Conservation (phyloP, 2,888 invertebrate species). For the Pachymerium ferrugineum region DNA sequence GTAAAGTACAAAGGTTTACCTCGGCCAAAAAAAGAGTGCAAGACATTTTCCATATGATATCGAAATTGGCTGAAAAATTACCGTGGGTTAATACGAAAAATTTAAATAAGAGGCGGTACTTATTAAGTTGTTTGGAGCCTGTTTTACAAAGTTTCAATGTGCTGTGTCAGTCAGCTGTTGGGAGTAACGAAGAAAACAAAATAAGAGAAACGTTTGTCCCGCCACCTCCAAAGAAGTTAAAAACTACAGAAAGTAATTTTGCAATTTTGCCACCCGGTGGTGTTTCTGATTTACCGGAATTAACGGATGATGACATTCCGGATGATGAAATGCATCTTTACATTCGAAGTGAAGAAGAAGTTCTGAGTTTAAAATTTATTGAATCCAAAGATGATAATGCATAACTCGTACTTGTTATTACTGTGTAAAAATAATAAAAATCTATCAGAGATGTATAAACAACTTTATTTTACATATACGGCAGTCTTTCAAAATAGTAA, state of each 20-base stretch:
- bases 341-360: slow-evolving; percentile 14
- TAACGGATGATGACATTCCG: slow-evolving; percentile 23
- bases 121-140: background rate
- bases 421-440: background rate
- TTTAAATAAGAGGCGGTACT: background rate
- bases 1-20: background rate
- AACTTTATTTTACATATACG: background rate
- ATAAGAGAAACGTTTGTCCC: background rate
- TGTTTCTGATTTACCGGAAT: background rate
- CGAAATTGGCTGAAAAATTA: background rate
- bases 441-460: background rate
- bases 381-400: no score
- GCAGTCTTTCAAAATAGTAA: background rate
- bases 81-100: slow-evolving; percentile 8
- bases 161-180: background rate
- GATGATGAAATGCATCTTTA: background rate
- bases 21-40: background rate
- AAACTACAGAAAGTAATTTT: background rate
- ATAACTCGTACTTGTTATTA: no score
- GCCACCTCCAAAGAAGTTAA: background rate
- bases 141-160: background rate
- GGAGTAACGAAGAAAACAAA: background rate
- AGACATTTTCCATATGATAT: background rate
- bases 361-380: background rate
- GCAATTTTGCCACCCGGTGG: background rate